Evolutionary conservation across 2,113 vertebrate genomes (phyloP).

Genomic region (Corydoras maculifer): DNA sequence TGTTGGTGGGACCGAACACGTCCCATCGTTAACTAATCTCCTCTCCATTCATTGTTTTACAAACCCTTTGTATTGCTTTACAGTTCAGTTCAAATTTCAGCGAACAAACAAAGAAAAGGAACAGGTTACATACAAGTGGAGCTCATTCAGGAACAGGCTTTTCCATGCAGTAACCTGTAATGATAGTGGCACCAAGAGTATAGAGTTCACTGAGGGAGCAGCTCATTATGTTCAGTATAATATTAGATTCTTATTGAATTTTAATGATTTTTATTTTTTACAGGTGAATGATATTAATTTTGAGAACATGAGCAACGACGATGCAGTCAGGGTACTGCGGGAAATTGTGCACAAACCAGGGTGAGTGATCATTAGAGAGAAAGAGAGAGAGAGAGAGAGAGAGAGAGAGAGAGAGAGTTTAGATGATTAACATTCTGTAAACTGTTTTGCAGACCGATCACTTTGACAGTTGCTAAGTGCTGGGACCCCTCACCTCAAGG

Average conservation of each 20-base stretch:
- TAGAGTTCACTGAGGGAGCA: too few species aligned
- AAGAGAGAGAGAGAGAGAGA: too few species aligned
- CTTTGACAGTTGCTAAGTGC: constrained; percentile 85
- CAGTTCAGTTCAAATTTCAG: constrained; percentile 1
- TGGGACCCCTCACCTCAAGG: constrained; percentile 86
- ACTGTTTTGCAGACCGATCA: constrained; percentile 71
- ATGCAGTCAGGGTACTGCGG: constrained; percentile 78
- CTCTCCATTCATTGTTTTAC: neutral
- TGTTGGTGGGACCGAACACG: neutral
- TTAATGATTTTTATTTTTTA: neutral
- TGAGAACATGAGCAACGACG: constrained; percentile 89
- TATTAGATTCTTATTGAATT: too few species aligned
- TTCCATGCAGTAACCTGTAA: too few species aligned
- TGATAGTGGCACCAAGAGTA: too few species aligned
- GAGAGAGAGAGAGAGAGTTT: neutral
- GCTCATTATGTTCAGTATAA: too few species aligned
- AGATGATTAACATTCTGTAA: neutral
- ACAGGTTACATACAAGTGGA: neutral
- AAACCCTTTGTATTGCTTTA: too few species aligned
- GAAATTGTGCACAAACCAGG: constrained; percentile 86
- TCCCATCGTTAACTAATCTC: neutral
- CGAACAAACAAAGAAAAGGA: neutral
- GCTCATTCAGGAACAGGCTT: too few species aligned
- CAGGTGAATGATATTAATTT: constrained; percentile 90
- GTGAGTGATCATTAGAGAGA: constrained; percentile 51